phyloP scores from a whole-genome alignment of 2,888 invertebrate genomes.

The Micoletzkya japonica region DNA sequence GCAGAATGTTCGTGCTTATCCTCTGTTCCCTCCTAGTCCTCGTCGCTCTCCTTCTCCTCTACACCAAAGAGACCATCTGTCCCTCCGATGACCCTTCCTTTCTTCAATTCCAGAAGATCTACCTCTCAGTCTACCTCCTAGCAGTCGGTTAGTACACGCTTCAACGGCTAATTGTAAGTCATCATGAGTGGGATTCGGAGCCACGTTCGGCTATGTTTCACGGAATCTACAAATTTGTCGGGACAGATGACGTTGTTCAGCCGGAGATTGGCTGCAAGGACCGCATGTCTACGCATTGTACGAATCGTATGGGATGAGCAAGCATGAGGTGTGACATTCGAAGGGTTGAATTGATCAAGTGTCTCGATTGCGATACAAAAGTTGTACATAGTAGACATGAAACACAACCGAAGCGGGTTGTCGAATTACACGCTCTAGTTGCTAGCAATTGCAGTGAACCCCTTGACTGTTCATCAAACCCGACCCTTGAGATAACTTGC shows the following conservation, averaged over 20 bases:
- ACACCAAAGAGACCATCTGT: too few species aligned
- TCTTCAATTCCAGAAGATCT: constrained; percentile 66
- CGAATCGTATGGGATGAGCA: constrained; percentile 67
- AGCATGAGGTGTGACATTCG: constrained; percentile 55
- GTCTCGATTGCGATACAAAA: too few species aligned
- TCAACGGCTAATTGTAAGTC: too few species aligned
- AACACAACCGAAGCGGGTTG: too few species aligned
- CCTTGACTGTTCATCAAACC: too few species aligned
- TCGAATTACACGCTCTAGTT: too few species aligned
- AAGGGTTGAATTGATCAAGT: background rate
- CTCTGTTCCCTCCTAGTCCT: constrained; percentile 52
- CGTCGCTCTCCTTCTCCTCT: constrained; percentile 65
- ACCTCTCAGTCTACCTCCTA: constrained; percentile 67
- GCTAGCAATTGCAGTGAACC: too few species aligned
- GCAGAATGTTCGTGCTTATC: constrained; percentile 43
- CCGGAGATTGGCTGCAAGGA: constrained; percentile 69
- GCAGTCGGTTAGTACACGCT: constrained; percentile 65
- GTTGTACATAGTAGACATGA: too few species aligned
- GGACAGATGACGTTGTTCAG: too few species aligned
- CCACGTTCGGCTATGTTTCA: too few species aligned
- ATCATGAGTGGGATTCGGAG: background rate
- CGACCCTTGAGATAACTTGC: too few species aligned
- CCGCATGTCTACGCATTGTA: constrained; percentile 70
- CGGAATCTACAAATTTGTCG: too few species aligned
- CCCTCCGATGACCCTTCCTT: constrained; percentile 64